phyloP scores from a whole-genome alignment of 2,113 vertebrate genomes.

The Diphyllodes magnificus region DNA sequence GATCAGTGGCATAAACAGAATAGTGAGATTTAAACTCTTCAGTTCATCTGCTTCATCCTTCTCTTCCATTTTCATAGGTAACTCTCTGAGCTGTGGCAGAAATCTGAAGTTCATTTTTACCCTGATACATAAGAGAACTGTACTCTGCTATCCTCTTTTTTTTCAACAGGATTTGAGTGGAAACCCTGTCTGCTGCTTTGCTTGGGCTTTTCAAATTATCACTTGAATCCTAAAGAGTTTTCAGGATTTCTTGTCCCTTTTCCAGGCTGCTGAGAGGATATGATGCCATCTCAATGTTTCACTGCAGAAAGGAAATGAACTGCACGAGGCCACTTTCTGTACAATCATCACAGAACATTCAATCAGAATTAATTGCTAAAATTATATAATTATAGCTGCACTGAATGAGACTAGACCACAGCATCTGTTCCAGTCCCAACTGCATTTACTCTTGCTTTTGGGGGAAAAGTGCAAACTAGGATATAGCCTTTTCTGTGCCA shows the following conservation, averaged over 20 bases:
- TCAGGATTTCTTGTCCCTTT: constrained; percentile 28
- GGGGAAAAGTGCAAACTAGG: background rate
- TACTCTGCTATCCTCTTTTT: background rate
- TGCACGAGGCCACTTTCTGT: background rate
- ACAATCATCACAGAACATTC: background rate
- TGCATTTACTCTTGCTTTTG: background rate
- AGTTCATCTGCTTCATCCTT: background rate
- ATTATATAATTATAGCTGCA: constrained; percentile 44
- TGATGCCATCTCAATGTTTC: background rate
- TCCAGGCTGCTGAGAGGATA: background rate
- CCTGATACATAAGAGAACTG: background rate
- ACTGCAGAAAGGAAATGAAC: background rate
- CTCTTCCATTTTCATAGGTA: background rate
- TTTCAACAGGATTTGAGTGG: background rate
- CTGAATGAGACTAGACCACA: constrained; percentile 33
- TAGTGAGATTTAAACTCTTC: background rate
- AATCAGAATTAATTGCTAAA: constrained; percentile 53
- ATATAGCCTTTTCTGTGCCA: background rate
- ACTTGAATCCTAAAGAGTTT: background rate
- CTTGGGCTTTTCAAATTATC: constrained; percentile 32
- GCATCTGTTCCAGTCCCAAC: constrained; percentile 30
- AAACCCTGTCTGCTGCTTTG: background rate
- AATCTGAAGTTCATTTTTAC: background rate
- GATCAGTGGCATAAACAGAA: background rate
- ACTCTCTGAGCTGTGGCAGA: background rate